Conservation (phyloP, 1,140 invertebrate species). For the Drosophila repleta region DNA sequence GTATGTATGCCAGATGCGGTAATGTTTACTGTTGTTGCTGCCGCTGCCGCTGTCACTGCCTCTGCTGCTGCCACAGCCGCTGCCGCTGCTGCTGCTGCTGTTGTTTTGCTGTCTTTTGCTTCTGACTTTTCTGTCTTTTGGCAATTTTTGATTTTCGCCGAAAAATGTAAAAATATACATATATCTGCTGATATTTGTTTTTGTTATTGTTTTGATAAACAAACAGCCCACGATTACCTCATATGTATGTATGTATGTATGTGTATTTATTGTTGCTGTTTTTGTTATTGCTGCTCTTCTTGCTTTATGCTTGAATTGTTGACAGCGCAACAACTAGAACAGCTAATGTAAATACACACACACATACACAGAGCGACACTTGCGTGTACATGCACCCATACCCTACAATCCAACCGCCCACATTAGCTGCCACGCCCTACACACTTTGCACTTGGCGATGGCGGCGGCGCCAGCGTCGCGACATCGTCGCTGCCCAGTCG, state of each 20-base stretch:
- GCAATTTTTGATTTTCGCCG: slow-evolving; percentile 41
- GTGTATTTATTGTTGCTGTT: slow-evolving; percentile 12
- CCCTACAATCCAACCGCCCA: slow-evolving; percentile 29
- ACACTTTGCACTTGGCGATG: slow-evolving; percentile 43
- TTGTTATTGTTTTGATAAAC: slow-evolving; percentile 39
- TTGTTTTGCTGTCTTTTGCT: not conserved
- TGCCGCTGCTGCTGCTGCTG: slow-evolving; percentile 3
- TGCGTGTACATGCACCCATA: not conserved
- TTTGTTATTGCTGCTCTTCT: slow-evolving; percentile 10
- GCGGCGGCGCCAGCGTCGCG: slow-evolving; percentile 26
- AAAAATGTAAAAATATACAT: slow-evolving; percentile 27
- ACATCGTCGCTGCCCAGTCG: slow-evolving; percentile 31
- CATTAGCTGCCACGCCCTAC: slow-evolving; percentile 37
- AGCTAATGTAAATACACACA: slow-evolving; percentile 16
- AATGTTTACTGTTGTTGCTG: slow-evolving; percentile 50
- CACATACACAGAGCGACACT: not conserved
- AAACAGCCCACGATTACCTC: slow-evolving; percentile 48
- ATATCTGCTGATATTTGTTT: slow-evolving; percentile 12
- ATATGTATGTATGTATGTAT: slow-evolving; percentile 41
- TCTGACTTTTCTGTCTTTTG: slow-evolving; percentile 36
- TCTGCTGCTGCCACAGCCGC: not conserved
- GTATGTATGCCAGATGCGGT: slow-evolving; percentile 53
- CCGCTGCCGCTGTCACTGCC: slow-evolving; percentile 19
- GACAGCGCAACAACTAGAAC: slow-evolving; percentile 24
- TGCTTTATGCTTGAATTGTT: slow-evolving; percentile 37